A percentile compares a stretch with the other conserved stretches of the same genome.
phyloP scores from a whole-genome alignment of 2,113 vertebrate species.

The Gadus macrocephalus region DNA sequence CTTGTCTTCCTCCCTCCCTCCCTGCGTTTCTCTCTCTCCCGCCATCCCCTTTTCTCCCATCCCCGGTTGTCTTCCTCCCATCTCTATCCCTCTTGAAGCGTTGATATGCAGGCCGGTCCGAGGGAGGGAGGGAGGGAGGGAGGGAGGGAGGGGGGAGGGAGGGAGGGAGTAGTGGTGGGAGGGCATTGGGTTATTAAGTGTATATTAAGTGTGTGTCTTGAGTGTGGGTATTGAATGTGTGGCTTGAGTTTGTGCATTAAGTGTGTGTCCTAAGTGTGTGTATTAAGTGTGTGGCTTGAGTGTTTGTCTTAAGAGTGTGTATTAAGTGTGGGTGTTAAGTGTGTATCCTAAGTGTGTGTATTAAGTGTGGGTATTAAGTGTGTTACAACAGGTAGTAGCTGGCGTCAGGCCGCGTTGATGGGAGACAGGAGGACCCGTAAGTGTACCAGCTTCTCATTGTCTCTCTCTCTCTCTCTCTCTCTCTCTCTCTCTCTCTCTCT shows the following conservation, averaged over 20 bases:
- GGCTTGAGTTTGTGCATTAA: no score
- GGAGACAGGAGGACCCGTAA: constrained; percentile 35
- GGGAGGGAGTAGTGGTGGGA: constrained; percentile 50
- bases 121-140: constrained; percentile 14
- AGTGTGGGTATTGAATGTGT: no score
- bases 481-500: background rate
- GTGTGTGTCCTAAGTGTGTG: no score
- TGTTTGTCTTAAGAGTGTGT: no score
- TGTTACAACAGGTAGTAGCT: constrained; percentile 69
- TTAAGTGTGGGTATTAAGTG: constrained; percentile 55
- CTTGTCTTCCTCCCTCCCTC: constrained; percentile 44
- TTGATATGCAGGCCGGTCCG: constrained; percentile 73
- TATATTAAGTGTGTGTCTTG: no score
- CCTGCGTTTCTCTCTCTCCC: no score
- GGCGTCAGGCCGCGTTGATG: constrained; percentile 67
- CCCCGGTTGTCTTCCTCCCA: constrained; percentile 46
- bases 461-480: background rate
- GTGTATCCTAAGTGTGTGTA: no score
- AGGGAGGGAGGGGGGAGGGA: constrained; percentile 25
- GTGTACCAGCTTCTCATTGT: constrained; percentile 34
- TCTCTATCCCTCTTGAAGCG: constrained; percentile 58
- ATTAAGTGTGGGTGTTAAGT: no score
- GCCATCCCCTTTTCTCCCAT: constrained; percentile 32
- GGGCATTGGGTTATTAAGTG: constrained; percentile 46
- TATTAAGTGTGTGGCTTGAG: no score